Conservation (phyloP, 2,113 vertebrate species). For the Podiceps cristatus region DNA sequence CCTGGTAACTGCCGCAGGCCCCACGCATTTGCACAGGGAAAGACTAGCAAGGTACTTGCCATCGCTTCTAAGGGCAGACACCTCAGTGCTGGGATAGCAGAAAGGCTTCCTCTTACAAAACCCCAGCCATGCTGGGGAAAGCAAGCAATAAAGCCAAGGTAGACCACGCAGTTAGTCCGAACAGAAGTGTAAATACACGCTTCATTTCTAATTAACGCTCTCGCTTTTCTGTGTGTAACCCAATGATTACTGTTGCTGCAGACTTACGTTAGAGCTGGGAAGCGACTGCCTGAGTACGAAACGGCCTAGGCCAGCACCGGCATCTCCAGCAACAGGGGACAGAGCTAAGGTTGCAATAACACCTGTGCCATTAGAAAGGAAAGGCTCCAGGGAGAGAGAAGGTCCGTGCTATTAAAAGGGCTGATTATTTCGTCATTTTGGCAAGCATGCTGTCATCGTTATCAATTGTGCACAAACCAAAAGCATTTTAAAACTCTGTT, state of each 20-base stretch:
- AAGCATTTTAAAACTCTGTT: neutral
- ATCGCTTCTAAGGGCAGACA: neutral
- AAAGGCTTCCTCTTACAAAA: neutral
- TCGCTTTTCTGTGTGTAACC: neutral
- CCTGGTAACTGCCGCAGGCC: neutral
- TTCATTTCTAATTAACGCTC: neutral
- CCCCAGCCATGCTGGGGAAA: neutral
- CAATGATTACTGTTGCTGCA: neutral
- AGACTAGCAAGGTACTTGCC: neutral
- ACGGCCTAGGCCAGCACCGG: accelerated
- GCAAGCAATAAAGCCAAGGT: neutral
- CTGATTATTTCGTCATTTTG: neutral
- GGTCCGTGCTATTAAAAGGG: neutral
- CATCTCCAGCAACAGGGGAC: neutral
- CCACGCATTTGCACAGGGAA: neutral
- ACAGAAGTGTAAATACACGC: neutral
- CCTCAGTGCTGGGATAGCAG: neutral
- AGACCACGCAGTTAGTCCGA: neutral
- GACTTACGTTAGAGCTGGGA: neutral
- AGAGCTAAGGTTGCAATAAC: neutral
- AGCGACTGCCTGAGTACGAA: neutral
- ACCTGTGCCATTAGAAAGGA: neutral
- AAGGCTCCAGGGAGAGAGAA: neutral
- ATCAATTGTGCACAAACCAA: neutral
- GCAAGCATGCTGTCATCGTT: accelerated